Evolutionary conservation across 2,888 invertebrate genomes (phyloP), one percentile per base, ranked within the genome.

Genomic region (Gandaritis pyraliata): DNA sequence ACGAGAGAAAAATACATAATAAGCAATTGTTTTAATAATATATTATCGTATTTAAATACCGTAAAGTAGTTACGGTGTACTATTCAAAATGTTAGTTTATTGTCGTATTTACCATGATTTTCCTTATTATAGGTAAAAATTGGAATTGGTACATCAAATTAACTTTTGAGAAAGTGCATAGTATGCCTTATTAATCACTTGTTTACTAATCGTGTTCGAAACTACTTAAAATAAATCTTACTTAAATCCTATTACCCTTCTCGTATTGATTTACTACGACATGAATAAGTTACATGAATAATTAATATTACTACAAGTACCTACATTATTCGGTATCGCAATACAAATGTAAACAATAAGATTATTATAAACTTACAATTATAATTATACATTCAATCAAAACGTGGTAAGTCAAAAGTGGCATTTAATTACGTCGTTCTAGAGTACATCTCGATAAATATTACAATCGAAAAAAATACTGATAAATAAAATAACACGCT

Each of bases 271-370:
- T 23, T 23, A 23, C 23, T 23, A 23, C 23, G 23, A 23, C 10
- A 33, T 8, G 33, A 33, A 33, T 33, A 7, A 33, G 8, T 33
- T 8, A 33, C 33, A 33, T 10, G 5, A 33, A 5, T 10, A 10
- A 41, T 41, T 15, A 15, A 36, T 39, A 7, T 50, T 23, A 23
- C 6, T 23, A 29, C 49, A 64, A 61, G 58, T 64, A 49, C 57
- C 56, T 58, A 55, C 39, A 52, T 46, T 33, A 50, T 10, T 13
- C 16, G 54, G 12, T 57, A 53, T 41, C 47, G 43, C 52, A 23
- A 50, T 57, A 57, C 49, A 61, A 62, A 57, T 56, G 52, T 65
- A 66, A 69, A 69, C 58, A 69, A 15, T 53, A 16, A n/a, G 58
- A 64, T 65, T 39, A 58, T 43, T 36, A 29, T 54, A 46, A 30